A percentile compares a stretch with the other conserved stretches of the same genome.
These are phyloP conservation scores for Synodontis membranacea DNA, from an alignment of 2,113 vertebrate species.

Conservation along the genomic window DNA sequence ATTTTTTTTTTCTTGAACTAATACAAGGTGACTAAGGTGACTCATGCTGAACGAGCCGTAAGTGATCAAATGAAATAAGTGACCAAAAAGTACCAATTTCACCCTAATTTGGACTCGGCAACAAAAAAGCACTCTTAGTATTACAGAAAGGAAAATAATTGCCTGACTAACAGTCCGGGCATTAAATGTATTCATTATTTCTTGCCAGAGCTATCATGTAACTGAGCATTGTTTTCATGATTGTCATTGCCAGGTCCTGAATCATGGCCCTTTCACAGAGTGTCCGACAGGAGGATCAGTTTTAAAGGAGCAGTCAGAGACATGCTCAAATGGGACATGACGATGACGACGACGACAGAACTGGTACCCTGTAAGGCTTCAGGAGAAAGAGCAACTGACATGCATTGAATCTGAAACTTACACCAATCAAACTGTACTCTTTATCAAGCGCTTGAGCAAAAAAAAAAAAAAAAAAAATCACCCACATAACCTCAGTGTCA, in stretches of 20 bases:
- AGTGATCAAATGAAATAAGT: not conserved
- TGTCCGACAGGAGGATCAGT: not conserved
- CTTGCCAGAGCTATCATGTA: not conserved
- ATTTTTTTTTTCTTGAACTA: too few relatives aligned
- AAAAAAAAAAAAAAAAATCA: conserved; percentile 25
- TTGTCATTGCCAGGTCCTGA: not conserved
- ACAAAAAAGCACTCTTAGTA: not conserved
- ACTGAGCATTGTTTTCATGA: conserved; percentile 8
- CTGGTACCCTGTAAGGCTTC: not conserved
- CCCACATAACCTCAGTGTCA: not conserved
- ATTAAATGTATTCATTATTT: not conserved
- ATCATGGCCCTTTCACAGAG: conserved; percentile 10
- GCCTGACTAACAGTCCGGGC: not conserved
- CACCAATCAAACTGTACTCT: conserved; percentile 8
- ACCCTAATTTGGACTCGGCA: not conserved
- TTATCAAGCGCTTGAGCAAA: not conserved
- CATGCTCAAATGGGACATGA: not conserved
- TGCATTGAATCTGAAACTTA: not conserved
- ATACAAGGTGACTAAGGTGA: too few relatives aligned
- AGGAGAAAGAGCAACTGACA: not conserved
- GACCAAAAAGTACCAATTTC: not conserved
- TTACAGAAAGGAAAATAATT: not conserved
- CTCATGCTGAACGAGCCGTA: too few relatives aligned
- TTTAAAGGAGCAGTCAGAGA: not conserved
- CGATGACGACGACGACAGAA: not conserved